Conservation (phyloP, 1,140 invertebrate species). For the Macrobrachium rosenbergii region DNA sequence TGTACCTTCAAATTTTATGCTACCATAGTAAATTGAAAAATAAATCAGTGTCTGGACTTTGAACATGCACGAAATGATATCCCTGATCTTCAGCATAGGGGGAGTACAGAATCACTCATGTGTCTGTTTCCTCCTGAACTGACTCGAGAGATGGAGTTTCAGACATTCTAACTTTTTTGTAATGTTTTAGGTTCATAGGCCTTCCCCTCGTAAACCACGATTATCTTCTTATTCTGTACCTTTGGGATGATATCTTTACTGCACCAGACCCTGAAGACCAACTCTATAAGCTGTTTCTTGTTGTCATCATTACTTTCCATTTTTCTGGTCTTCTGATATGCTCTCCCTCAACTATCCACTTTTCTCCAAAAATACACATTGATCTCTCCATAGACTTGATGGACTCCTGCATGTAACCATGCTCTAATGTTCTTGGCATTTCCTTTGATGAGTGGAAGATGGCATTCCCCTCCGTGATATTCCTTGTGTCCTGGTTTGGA, state of each 20-base stretch:
- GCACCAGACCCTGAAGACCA: constrained; percentile 2
- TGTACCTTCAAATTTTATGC: constrained; percentile 1
- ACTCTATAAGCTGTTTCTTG: neutral
- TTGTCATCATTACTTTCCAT: constrained; percentile 1
- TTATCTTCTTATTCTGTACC: constrained; percentile 12
- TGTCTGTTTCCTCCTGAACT: constrained; percentile 26
- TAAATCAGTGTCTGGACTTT: neutral
- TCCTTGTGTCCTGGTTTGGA: neutral
- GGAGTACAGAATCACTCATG: constrained; percentile 6
- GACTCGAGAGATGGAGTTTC: constrained; percentile 26
- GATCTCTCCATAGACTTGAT: constrained; percentile 21
- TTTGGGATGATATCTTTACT: neutral
- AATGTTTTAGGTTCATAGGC: neutral
- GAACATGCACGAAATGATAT: neutral
- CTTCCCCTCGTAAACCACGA: neutral
- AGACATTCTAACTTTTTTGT: neutral
- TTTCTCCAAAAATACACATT: neutral
- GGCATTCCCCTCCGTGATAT: constrained; percentile 14
- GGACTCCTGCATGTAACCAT: neutral
- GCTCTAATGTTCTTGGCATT: constrained; percentile 7
- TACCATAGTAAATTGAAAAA: constrained; percentile 6
- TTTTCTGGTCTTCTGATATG: neutral
- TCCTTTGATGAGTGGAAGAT: constrained; percentile 20
- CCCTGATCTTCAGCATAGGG: constrained; percentile 16
- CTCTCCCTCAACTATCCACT: neutral